Evolutionary conservation across 2,113 vertebrate genomes (phyloP).

Genomic region (Myanophis thanlyinensis): DNA sequence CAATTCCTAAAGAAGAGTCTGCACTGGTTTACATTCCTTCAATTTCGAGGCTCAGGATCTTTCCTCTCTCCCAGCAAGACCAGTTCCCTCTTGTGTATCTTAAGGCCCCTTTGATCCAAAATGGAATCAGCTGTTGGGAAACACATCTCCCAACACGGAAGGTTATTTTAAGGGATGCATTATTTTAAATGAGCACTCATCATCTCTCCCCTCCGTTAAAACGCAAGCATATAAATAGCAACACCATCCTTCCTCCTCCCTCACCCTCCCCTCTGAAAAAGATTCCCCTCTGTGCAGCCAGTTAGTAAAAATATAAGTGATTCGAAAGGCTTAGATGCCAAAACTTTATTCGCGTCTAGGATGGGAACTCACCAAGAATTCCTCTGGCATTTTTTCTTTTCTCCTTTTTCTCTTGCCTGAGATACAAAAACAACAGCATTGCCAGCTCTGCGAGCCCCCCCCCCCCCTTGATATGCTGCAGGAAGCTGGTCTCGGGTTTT

Average conservation of each 20-base stretch:
- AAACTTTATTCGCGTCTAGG: conserved; percentile 65
- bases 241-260: background rate
- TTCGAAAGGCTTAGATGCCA: conserved; percentile 71
- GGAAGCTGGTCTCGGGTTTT: background rate
- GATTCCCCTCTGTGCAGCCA: conserved; percentile 58
- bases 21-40: background rate
- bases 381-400: conserved; percentile 7
- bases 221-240: conserved; percentile 55
- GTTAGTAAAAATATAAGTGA: conserved; percentile 73
- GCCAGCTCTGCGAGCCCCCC: no score
- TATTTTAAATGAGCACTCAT: conserved; percentile 79
- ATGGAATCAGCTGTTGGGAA: conserved; percentile 51
- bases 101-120: conserved; percentile 27
- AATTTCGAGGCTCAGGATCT: background rate
- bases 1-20: background rate
- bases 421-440: conserved; percentile 5
- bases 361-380: conserved; percentile 24
- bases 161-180: conserved; percentile 82
- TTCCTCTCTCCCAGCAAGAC: background rate
- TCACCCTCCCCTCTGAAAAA: background rate
- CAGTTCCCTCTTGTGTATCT: background rate
- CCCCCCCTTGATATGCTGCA: background rate
- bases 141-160: conserved; percentile 70
- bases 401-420: conserved; percentile 26
- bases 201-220: conserved; percentile 81